Conservation (phyloP, 2,888 invertebrate genomes). For the Dendrolimus houi region DNA sequence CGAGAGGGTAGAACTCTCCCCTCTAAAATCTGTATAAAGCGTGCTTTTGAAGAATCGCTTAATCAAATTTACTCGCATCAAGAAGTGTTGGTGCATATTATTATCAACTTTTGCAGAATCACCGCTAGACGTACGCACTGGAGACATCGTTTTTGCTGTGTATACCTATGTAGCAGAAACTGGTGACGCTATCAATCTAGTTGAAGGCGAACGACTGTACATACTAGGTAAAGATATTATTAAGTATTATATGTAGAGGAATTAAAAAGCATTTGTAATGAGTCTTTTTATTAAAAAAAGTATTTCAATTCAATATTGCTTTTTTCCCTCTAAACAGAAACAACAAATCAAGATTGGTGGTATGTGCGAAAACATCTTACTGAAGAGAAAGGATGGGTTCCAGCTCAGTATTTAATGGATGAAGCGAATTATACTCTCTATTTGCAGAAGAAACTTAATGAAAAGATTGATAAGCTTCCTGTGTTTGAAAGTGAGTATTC, state of each 20-base stretch:
- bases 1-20: too few species aligned
- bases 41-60: too few species aligned
- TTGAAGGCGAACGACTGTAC: constrained; percentile 92
- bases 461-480: constrained; percentile 93
- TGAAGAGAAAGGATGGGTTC: constrained; percentile 96
- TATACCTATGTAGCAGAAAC: constrained; percentile 91
- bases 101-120: constrained; percentile 35
- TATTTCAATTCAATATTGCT: not conserved
- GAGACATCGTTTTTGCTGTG: constrained; percentile 88
- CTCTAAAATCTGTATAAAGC: too few species aligned
- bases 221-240: constrained; percentile 78
- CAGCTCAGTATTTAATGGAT: constrained; percentile 90
- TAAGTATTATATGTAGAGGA: too few species aligned
- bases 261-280: constrained; percentile 2
- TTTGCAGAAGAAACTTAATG: constrained; percentile 90
- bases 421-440: constrained; percentile 88
- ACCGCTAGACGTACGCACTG: constrained; percentile 78
- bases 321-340: constrained; percentile 66
- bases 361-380: constrained; percentile 92
- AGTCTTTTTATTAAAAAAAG: not conserved
- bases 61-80: too few species aligned
- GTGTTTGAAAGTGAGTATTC: constrained; percentile 90
- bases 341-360: constrained; percentile 94
- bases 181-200: constrained; percentile 90
- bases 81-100: too few species aligned